Percentiles rank a stretch among this genome's conserved stretches.
Conservation (phyloP, 2,888 invertebrate genomes). For the Euphydryas editha region DNA sequence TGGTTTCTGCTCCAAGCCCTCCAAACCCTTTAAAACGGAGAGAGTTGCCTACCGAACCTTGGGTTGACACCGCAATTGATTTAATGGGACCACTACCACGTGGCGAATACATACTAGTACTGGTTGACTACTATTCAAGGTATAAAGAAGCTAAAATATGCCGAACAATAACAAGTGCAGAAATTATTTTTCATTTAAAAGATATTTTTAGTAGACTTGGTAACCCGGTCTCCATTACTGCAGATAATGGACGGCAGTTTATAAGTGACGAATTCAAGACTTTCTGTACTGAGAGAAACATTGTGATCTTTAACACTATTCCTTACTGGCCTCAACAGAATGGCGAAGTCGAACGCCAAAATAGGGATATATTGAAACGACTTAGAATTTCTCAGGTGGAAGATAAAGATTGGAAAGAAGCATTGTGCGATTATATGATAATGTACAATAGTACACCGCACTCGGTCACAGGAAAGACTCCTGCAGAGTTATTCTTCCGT, state of each 20-base stretch:
- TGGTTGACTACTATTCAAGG: too few species aligned
- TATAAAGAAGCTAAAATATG: too few species aligned
- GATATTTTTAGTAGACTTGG: too few species aligned
- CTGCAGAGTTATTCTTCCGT: conserved; percentile 38
- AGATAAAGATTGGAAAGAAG: conserved; percentile 6
- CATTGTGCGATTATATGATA: conserved; percentile 3
- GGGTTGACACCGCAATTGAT: conserved; percentile 45
- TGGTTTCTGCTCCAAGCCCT: conserved; percentile 38
- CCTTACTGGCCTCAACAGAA: too few species aligned
- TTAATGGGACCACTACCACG: conserved; percentile 43
- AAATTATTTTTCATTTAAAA: too few species aligned
- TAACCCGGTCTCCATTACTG: conserved; percentile 44
- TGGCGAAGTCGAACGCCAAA: conserved; percentile 19
- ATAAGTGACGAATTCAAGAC: conserved; percentile 41
- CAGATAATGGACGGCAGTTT: conserved; percentile 46
- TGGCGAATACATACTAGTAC: conserved; percentile 41
- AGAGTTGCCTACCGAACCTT: conserved; percentile 39
- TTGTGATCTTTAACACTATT: conserved; percentile 35
- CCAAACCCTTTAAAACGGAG: conserved; percentile 40
- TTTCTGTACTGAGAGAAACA: conserved; percentile 38
- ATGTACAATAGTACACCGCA: conserved; percentile 32
- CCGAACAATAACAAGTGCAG: too few species aligned
- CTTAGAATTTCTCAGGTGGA: conserved; percentile 5
- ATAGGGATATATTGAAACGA: conserved; percentile 17
- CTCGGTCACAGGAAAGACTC: conserved; percentile 37